Conservation (phyloP, 2,888 invertebrate genomes). For the Drosophila kambysellisi region DNA sequence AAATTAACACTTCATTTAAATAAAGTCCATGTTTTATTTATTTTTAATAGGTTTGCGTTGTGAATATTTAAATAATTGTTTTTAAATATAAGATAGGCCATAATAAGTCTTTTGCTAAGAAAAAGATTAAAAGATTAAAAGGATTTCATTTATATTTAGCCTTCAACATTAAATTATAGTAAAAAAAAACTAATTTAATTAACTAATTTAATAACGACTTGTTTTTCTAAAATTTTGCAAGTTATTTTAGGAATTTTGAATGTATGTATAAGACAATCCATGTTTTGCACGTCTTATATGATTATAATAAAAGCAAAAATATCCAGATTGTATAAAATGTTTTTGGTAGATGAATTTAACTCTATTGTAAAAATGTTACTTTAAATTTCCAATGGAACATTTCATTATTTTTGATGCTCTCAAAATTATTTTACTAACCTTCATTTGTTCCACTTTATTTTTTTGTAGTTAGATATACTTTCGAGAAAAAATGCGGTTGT, state of each 20-base stretch:
- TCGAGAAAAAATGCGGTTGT: not conserved
- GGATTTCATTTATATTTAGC: not conserved
- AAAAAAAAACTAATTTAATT: too few species aligned
- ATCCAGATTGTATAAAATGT: not conserved
- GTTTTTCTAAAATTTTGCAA: too few species aligned
- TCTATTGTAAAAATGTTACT: not conserved
- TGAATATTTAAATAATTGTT: not conserved
- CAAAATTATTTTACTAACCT: not conserved
- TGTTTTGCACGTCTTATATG: not conserved
- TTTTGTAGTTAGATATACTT: not conserved
- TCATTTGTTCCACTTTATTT: not conserved
- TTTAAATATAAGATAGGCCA: not conserved
- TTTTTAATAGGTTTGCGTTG: not conserved
- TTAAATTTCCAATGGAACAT: not conserved
- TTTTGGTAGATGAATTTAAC: not conserved
- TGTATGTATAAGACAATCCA: not conserved
- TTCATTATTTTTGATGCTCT: rapidly evolving
- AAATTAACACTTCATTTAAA: not conserved
- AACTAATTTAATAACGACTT: too few species aligned
- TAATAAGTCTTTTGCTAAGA: not conserved
- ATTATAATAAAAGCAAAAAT: not conserved
- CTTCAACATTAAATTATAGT: not conserved
- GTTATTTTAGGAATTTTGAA: not conserved
- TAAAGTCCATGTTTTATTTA: not conserved
- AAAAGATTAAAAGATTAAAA: not conserved